Evolutionary conservation across 2,113 vertebrate species (phyloP).

Genomic region (Psittacula cyanocephala): DNA sequence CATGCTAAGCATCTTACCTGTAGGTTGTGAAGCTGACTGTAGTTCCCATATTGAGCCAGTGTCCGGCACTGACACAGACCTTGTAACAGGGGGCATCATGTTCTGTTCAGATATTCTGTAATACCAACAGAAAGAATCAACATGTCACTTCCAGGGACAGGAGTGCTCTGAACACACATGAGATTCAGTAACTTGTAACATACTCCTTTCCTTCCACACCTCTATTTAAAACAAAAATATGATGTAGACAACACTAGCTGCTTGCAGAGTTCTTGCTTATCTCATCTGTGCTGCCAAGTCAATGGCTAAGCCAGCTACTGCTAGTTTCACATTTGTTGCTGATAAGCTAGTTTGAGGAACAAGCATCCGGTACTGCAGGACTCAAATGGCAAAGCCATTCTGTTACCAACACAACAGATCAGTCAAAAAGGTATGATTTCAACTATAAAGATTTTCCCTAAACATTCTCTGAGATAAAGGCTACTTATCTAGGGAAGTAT

Average conservation of each 20-base stretch:
- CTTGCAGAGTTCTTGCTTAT: not conserved
- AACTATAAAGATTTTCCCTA: not conserved
- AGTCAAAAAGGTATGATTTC: not conserved
- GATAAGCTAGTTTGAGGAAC: not conserved
- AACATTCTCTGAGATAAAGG: not conserved
- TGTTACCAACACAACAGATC: not conserved
- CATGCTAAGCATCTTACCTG: conserved; percentile 68
- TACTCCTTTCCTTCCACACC: not conserved
- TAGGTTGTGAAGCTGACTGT: conserved; percentile 88
- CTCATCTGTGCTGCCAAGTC: not conserved
- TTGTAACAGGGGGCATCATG: conserved; percentile 90
- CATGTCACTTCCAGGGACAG: not conserved
- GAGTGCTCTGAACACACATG: not conserved
- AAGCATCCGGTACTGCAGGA: not conserved
- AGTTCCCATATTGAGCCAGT: conserved; percentile 96
- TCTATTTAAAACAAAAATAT: not conserved
- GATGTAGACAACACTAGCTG: not conserved
- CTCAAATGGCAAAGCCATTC: not conserved
- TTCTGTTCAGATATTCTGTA: conserved; percentile 90
- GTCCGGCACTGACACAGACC: conserved; percentile 91
- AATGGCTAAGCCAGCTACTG: not conserved
- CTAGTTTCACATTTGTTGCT: not conserved
- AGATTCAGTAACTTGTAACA: conserved; percentile 22
- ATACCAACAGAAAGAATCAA: conserved; percentile 63
- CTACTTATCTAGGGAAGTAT: not conserved